Evolutionary conservation across 2,113 vertebrate genomes (phyloP).

Genomic region (Trematomus loennbergii): DNA sequence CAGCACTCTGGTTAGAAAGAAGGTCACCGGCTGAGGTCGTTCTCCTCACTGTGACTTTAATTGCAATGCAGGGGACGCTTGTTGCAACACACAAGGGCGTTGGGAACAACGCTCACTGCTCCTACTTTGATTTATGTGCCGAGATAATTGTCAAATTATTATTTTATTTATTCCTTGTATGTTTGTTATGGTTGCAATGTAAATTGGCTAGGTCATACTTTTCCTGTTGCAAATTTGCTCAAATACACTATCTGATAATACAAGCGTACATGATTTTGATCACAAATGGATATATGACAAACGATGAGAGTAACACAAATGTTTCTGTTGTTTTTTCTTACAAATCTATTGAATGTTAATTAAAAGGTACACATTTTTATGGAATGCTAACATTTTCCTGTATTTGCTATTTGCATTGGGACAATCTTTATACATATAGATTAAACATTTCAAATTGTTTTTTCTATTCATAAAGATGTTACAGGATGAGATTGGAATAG

Average conservation of each 20-base stretch:
- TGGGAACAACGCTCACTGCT: neutral
- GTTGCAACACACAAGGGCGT: neutral
- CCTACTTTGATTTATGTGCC: too few species aligned
- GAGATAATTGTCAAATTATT: too few species aligned
- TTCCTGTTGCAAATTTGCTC: too few species aligned
- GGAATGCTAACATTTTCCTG: neutral
- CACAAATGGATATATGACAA: neutral
- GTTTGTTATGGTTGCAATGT: too few species aligned
- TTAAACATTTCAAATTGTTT: neutral
- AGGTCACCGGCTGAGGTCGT: neutral
- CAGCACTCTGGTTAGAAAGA: neutral
- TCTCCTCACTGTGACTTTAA: slow-evolving; percentile 18
- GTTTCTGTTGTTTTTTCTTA: neutral
- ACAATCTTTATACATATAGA: neutral
- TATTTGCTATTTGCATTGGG: neutral
- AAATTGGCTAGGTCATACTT: too few species aligned
- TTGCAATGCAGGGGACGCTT: slow-evolving; percentile 6
- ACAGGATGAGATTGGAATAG: neutral
- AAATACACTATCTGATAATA: neutral
- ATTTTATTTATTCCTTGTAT: too few species aligned
- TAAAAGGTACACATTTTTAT: too few species aligned
- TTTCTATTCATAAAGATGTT: too few species aligned
- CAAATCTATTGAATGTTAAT: too few species aligned
- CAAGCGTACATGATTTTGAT: neutral
- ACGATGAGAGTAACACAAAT: neutral